Base-by-base conservation (phyloP, 2,888 invertebrate species). In the Patella depressa region DNA sequence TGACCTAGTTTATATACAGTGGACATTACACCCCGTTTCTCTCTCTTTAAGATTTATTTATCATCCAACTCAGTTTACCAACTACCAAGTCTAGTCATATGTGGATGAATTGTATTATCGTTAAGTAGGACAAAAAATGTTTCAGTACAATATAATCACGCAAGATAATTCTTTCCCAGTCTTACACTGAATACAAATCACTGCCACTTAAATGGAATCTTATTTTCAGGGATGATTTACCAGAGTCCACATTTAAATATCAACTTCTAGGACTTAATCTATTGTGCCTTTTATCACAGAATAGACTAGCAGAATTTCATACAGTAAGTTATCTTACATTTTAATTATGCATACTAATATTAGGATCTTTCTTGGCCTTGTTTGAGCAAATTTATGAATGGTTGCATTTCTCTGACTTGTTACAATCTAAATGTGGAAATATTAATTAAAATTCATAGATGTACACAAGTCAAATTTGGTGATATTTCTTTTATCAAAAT, bases 281-380 rank as follows among this genome's bases (percentile, higher is more conserved):
- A 29, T 93, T 99, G 76, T 97, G 97, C 92, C 93, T 99, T 65
- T 93, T 99, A 19, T 96, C 98, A 3, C 97, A 98, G 91, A 99
- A 99, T 92, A 94, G 98, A 86, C 96, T 99, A 0, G 98, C 99
- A 0, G 99, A 99, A 92, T 99, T 99, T 92, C 99, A 99, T 90
- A 99, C 98, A 1, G 93, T 93, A 87, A 89, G 89, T 84, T 5
- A 15, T 74, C 76, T 53, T 2, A 15, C 9, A 70, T 29, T 45
- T 45, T 45, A 45, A 45, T 45, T 45, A 45, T 45, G 45, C 9
- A 45, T 45, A 45, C 9, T 34, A 34, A 45, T 45, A 45, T 45
- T 45, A 9, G 7, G 9, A 45, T 45, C 45, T 45, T 45, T 45
- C 45, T 45, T 45, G 45, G 7, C 1, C 9, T 45, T 45, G 45